phyloP scores from a whole-genome alignment of 1,140 invertebrate species.

The Bombus turneri region DNA sequence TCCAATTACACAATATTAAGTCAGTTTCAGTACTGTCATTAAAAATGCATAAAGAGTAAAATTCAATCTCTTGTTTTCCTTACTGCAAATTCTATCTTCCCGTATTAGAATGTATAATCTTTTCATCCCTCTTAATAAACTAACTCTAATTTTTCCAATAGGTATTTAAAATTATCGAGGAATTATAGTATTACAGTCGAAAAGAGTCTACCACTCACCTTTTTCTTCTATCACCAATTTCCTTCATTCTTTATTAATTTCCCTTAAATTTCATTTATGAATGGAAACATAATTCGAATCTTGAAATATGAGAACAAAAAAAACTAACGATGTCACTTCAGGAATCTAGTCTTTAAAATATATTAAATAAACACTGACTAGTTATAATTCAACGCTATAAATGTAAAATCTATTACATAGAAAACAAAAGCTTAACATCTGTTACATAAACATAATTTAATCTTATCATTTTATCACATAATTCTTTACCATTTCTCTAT shows the following conservation, averaged over 20 bases:
- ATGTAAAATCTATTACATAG: too few species aligned
- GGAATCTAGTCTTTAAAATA: too few species aligned
- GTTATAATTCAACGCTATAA: too few species aligned
- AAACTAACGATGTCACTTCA: too few species aligned
- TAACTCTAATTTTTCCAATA: background rate
- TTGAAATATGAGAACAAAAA: background rate
- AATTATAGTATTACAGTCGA: background rate
- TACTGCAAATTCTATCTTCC: too few species aligned
- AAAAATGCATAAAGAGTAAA: too few species aligned
- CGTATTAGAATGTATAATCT: too few species aligned
- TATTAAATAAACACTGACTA: too few species aligned
- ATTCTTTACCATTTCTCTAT: background rate
- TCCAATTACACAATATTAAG: too few species aligned
- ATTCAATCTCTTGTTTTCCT: too few species aligned
- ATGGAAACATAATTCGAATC: background rate
- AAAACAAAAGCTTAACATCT: background rate
- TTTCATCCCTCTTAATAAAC: background rate
- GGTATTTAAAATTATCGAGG: background rate
- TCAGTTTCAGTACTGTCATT: background rate
- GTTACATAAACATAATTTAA: background rate
- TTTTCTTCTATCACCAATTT: background rate
- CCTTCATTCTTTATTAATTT: background rate
- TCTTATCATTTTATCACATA: background rate
- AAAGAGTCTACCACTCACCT: background rate
- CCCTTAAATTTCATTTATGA: background rate